Evolutionary conservation across 2,888 invertebrate genomes (phyloP), one percentile per base, ranked within the genome.

Genomic region (Rhingia rostrata): DNA sequence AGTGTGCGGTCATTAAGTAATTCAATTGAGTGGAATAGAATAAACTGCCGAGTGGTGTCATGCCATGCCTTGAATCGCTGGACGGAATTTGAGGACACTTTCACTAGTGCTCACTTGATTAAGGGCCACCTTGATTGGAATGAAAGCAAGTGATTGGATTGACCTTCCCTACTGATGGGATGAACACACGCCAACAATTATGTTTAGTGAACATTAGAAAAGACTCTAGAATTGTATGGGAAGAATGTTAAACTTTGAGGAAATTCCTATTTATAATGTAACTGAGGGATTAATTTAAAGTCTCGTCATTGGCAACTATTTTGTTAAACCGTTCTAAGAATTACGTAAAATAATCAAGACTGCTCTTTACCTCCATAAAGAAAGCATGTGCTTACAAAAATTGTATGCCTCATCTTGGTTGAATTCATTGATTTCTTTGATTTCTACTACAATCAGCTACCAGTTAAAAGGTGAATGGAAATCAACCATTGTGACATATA

Each of bases 21-120:
- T 83, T 83, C 69, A 83, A 83, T 83, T 83, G 67, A 79, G 72
- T 78, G 78, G 66, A 78, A 83, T 64, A 43, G 35, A 49, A 83
- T 83, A 67, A 78, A 67, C 54, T 78, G 49, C 32, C 54, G 66
- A 82, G 72, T 82, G 82, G 70, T 82, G 61, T 63, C 78, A 78
- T 63, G 70, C 33, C n/a, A 49, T 43, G 60, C 47, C 49, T 37
- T 60, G 41, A 72, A 45, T 37, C 33, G 47, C 7, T 64, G n/a
- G 53, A 63, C 39, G 43, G 32, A 66, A 51, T 64, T 58, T 32
- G 43, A 22, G 14, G 37, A 49, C 53, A 47, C 45, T 66, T 73
- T 72, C 47, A 45, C 53, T 47, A 53, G 60, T 51, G 53, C 33
- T n/a, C 39, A 54, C 32, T 33, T 60, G 41, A 75, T 77, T 61